Evolutionary conservation across 2,888 invertebrate genomes (phyloP), one percentile per base, ranked within the genome.

Genomic region (Iphiclides podalirius): DNA sequence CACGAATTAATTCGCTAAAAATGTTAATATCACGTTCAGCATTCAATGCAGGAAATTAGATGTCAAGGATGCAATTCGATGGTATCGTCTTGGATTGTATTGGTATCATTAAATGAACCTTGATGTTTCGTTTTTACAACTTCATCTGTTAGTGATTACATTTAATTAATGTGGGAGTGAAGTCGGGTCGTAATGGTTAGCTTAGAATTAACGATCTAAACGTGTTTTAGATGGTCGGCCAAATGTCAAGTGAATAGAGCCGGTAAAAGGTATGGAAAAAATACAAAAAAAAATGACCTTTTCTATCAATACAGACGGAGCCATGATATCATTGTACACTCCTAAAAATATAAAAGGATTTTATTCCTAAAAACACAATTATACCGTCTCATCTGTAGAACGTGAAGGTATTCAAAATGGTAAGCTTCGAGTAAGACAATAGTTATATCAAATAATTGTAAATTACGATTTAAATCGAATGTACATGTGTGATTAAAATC

Each of bases 241-340:
- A 67, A 72, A 72, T 67, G 68, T 66, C 71, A 72, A 59, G 58
- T 36, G 28, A 38, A 53, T 39, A 42, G 47, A 48, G 44, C 45
- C 28, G 35, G 55, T 59, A 60, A 60, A 64, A 60, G 52, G 61
- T 61, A 58, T 51, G 45, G 16, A 20, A 49, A 49, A 50, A 50
- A 39, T 26, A 40, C 50, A 44, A 40, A 50, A 49, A 45, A 40
- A 31, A n/a, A 53, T 70, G 70, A 71, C 70, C 67, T 67, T 64
- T 66, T 48, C 60, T 57, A 46, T 38, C 16, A 20, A 12, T 45
- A 47, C 44, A 50, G 11, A 31, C 34, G 28, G 26, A 44, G 4
- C 11, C 4, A 45, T 45, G 35, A 39, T 44, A 35, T 40, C 17
- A 35, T 31, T 45, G 40, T 44, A 34, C 26, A 36, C 17, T 26